These are phyloP conservation scores for Laterallus jamaicensis DNA, from an alignment of 2,113 vertebrate genomes.

Conservation along the genomic window DNA sequence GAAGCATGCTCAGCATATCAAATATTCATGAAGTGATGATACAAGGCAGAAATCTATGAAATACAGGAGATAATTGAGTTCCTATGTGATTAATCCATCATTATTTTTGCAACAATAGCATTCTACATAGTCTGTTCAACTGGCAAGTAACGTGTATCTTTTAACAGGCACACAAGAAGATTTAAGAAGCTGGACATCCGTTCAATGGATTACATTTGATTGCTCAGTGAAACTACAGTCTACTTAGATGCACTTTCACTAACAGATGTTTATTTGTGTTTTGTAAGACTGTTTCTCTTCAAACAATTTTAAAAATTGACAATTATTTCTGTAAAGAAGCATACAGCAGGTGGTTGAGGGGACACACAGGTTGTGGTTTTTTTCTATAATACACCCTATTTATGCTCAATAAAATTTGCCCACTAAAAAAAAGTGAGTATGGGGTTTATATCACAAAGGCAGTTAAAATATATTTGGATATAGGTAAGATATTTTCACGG, in stretches of 20 bases:
- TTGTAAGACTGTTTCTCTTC: neutral
- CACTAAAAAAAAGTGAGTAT: neutral
- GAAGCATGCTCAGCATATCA: constrained; percentile 72
- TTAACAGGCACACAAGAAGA: neutral
- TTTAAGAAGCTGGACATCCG: neutral
- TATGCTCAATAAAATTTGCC: neutral
- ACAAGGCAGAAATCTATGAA: constrained; percentile 71
- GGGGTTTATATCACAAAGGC: neutral
- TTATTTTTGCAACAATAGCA: constrained; percentile 27
- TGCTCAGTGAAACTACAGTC: neutral
- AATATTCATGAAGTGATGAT: constrained; percentile 78
- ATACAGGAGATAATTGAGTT: constrained; percentile 57
- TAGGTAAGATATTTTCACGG: neutral
- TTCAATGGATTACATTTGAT: neutral
- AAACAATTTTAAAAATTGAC: neutral
- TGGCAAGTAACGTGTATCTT: neutral
- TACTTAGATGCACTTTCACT: neutral
- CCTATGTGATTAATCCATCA: constrained; percentile 53
- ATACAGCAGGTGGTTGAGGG: neutral
- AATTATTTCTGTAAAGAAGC: neutral
- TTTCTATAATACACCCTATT: neutral
- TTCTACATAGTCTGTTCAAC: neutral
- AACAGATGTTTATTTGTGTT: neutral
- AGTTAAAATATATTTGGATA: neutral
- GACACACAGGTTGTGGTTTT: neutral